Percentiles rank a stretch among this genome's conserved stretches.
Conservation (phyloP, 1,140 invertebrate species). For the Lethocerus indicus region DNA sequence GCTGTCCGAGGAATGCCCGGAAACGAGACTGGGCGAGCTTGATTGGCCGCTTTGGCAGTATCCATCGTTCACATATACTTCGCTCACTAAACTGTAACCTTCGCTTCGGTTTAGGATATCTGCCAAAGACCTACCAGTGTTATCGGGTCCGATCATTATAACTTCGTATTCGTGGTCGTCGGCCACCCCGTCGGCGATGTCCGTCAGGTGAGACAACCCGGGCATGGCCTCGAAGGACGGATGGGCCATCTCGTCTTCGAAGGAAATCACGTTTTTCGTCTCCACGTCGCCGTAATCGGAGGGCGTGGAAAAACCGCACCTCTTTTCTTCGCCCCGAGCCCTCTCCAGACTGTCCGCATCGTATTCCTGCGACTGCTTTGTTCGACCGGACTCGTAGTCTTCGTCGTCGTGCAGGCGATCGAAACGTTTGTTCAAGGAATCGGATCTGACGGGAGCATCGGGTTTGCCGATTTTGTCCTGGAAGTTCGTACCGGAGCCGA, state of each 20-base stretch:
- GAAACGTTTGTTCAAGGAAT: background rate
- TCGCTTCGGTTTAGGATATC: slow-evolving; percentile 29
- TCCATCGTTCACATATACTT: slow-evolving; percentile 62
- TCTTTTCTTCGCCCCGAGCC: slow-evolving; percentile 17
- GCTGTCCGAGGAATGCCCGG: slow-evolving; percentile 11
- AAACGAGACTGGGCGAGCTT: slow-evolving; percentile 25
- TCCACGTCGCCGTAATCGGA: slow-evolving; percentile 36
- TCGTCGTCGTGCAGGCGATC: background rate
- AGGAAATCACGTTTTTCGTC: no score
- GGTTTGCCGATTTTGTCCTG: slow-evolving; percentile 22
- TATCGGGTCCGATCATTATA: slow-evolving; percentile 18
- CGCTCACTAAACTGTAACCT: slow-evolving; percentile 50
- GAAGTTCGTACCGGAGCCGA: slow-evolving; percentile 33
- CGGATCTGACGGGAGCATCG: background rate
- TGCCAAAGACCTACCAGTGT: slow-evolving; percentile 25
- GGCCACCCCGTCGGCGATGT: background rate
- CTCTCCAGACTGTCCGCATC: slow-evolving; percentile 66
- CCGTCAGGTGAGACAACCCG: background rate
- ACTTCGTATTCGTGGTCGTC: slow-evolving; percentile 23
- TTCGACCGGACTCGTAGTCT: no score
- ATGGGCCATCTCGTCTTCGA: no score
- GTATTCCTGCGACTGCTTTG: slow-evolving; percentile 40
- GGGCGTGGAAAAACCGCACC: slow-evolving; percentile 34
- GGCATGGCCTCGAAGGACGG: no score
- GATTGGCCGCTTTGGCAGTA: slow-evolving; percentile 46